Evolutionary conservation across 2,113 vertebrate species (phyloP), one percentile per base, ranked within the genome.

Genomic region (Aegotheles bennettii): DNA sequence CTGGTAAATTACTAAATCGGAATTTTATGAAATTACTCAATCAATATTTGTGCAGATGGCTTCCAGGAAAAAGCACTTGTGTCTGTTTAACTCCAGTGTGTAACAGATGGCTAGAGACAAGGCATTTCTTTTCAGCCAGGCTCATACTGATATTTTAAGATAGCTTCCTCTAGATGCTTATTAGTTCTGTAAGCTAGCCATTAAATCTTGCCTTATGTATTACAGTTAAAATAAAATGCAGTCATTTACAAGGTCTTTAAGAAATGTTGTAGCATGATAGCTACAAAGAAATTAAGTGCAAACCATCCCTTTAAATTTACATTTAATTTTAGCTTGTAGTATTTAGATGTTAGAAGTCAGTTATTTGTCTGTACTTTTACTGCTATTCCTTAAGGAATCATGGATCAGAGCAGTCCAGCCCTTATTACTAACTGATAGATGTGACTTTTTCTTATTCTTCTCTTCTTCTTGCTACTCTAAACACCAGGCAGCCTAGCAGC

Each of bases 51-150:
- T 89, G 87, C 91, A 96, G 94, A 96, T 96, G 90, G 94, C 95
- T 97, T 98, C 97, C 96, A 98, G 96, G 92, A 97, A 97, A 92
- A 95, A 91, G 89, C 89, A 86, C 73, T 97, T 93, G 74, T 92
- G 77, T 89, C 73, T 89, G 42, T 91, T 93, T 89, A 93, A 95
- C 78, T 96, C 91, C 74, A 78, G 83, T 64, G 70, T 21, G 28
- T 89, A 96, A 79, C 95, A 94, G 84, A 95, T 94, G 94, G 79
- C 78, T 84, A 78, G 60, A 91, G 85, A 95, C 63, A 76, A 83
- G 79, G 69, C 36, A 83, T 90, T 94, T 91, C 50, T 95, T 86
- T 95, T 88, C 71, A 92, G 73, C 50, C 57, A 93, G 81, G 29
- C 88, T 93, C 48, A 69, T 42, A 85, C 18, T 91, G 87, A 93